Evolutionary conservation across 2,888 invertebrate genomes (phyloP), one percentile per base, ranked within the genome.

Genomic region (Buathra laborator): DNA sequence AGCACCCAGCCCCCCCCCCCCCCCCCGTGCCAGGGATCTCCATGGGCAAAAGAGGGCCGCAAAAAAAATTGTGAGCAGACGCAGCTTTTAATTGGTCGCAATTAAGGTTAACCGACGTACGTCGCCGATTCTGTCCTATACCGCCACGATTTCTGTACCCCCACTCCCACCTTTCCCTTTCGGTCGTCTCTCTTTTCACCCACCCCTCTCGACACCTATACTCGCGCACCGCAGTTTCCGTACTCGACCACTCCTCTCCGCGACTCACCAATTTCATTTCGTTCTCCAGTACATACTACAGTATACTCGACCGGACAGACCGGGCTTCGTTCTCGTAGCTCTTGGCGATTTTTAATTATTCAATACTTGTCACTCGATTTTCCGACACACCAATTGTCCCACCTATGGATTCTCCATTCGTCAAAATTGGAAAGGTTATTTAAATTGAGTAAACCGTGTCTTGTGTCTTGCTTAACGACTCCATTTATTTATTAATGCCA

Each of bases 21-120:
- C 72, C 62, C 7, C 9, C 19, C 19, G 19, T 53, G 19, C 19
- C 1, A n/a, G 53, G 53, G 53, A 53, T 53, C 19, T 53, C 53
- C 16, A 53, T 53, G 16, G 53, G 53, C n/a, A 44, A 16, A 37
- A 24, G 24, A 3, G 7, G 43, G 37, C 5, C 37, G 37, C 7
- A 48, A 72, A 67, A 66, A 83, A 83, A 86, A 53, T 78, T 79
- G 75, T 83, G 77, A 83, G 81, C 77, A 82, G 77, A 76, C 74
- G 78, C 77, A 84, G 83, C 83, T 88, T 86, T 87, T 89, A 88
- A 89, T 89, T 88, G 88, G 86, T 87, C 46, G 87, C 88, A 88
- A 89, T 88, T 87, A 89, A 88, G 87, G 86, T 87, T 86, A 86
- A 83, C 85, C 85, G 78, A 75, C 81, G 83, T 80, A 75, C 81